Evolutionary conservation across 2,888 invertebrate species (phyloP).

Genomic region (Lathronympha strigana): DNA sequence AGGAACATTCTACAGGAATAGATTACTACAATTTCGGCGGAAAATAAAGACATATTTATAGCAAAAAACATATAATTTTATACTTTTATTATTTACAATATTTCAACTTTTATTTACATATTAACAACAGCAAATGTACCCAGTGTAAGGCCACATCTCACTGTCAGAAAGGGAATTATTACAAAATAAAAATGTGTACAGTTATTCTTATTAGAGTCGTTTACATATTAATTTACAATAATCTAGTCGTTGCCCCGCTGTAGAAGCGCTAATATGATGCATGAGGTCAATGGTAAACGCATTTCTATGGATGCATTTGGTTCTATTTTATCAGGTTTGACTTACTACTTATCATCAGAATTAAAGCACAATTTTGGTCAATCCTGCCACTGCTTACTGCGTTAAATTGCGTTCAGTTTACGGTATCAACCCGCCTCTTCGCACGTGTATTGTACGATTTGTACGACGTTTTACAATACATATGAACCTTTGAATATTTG

Average conservation of each 20-base stretch:
- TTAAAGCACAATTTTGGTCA: no score
- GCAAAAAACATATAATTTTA: constrained; percentile 83
- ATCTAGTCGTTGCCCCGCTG: constrained; percentile 42
- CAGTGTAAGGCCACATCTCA: constrained; percentile 71
- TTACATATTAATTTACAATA: constrained; percentile 49
- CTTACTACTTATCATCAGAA: neutral
- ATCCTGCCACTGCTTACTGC: no score
- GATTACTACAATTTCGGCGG: no score
- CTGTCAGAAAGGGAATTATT: constrained; percentile 71
- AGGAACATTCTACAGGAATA: no score
- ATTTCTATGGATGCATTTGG: constrained; percentile 53
- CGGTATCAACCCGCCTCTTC: no score
- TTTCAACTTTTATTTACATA: constrained; percentile 84
- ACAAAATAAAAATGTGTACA: constrained; percentile 65
- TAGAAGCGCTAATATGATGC: constrained; percentile 42
- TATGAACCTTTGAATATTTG: no score
- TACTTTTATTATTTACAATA: constrained; percentile 83
- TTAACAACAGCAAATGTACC: constrained; percentile 80
- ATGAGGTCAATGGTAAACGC: constrained; percentile 47
- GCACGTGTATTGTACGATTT: no score
- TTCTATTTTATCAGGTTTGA: neutral
- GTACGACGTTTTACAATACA: no score
- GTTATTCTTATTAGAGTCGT: constrained; percentile 47
- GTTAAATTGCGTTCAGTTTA: no score
- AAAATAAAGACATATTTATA: constrained; percentile 60